These are phyloP conservation scores for Nomia melanderi DNA, from an alignment of 1,140 invertebrate species.

Conservation along the genomic window DNA sequence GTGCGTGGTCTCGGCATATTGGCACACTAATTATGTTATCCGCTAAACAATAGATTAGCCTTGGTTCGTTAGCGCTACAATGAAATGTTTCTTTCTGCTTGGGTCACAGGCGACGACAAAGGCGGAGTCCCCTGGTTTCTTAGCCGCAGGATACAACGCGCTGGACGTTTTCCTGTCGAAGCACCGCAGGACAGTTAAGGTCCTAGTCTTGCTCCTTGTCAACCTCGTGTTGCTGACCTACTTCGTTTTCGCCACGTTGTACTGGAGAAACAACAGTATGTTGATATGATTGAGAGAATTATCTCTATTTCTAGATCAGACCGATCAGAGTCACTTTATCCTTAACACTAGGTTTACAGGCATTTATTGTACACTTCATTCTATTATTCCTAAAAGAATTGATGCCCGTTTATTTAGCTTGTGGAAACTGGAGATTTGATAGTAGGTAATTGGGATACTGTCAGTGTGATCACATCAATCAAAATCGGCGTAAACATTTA, in stretches of 20 bases:
- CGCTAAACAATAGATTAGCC: neutral
- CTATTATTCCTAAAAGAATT: too few relatives aligned
- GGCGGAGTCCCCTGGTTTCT: neutral
- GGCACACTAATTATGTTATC: conserved; percentile 1
- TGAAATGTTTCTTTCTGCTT: neutral
- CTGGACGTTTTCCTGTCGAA: conserved; percentile 34
- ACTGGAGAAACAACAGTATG: conserved; percentile 56
- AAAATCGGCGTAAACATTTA: too few relatives aligned
- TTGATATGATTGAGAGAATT: conserved; percentile 15
- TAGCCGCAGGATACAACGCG: neutral
- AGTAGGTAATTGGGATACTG: too few relatives aligned
- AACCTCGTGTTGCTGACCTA: conserved; percentile 57
- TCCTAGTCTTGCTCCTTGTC: conserved; percentile 32
- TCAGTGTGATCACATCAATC: too few relatives aligned
- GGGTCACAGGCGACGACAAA: neutral
- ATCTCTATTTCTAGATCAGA: too few relatives aligned
- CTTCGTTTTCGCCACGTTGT: conserved; percentile 50
- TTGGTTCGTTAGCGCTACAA: neutral
- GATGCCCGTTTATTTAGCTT: too few relatives aligned
- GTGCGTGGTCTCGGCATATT: too few relatives aligned
- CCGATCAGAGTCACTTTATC: too few relatives aligned
- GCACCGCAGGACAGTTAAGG: conserved; percentile 37
- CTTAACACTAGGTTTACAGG: too few relatives aligned
- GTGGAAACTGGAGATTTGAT: too few relatives aligned
- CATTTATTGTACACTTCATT: too few relatives aligned